These are phyloP conservation scores for Helarctos malayanus DNA, from an alignment of 2,797 vertebrate genomes.

Conservation along the genomic window DNA sequence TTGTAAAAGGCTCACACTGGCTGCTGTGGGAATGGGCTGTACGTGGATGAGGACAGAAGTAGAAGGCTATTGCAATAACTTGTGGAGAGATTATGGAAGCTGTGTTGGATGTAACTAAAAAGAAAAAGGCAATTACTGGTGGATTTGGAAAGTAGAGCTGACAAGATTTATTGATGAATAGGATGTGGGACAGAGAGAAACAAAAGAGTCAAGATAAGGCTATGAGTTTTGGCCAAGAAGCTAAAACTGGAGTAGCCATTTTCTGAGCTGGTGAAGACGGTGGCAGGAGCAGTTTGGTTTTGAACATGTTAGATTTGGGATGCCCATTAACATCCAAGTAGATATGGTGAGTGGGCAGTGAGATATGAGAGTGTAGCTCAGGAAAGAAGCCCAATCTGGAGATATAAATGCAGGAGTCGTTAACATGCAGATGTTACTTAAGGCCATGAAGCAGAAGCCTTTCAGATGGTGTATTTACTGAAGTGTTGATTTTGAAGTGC, in stretches of 20 bases:
- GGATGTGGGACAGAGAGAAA: neutral
- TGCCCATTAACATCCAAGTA: neutral
- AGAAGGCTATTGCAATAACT: neutral
- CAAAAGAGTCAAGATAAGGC: neutral
- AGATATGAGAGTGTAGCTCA: neutral
- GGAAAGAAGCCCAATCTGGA: neutral
- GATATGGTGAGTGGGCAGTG: neutral
- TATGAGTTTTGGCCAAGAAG: neutral
- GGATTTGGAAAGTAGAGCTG: neutral
- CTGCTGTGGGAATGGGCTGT: neutral
- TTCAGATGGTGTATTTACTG: neutral
- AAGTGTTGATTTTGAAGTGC: neutral
- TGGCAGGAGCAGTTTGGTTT: neutral
- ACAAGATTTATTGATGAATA: neutral
- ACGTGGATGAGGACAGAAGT: neutral
- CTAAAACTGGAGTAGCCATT: neutral
- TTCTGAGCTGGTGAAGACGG: neutral
- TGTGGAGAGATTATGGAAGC: neutral
- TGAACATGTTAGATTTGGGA: neutral
- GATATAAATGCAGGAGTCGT: neutral
- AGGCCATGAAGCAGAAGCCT: neutral
- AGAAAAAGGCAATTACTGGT: neutral
- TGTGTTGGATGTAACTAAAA: neutral
- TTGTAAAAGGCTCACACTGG: neutral
- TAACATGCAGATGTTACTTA: neutral